Conservation (phyloP, 1,140 invertebrate species). For the Heliconius himera region DNA sequence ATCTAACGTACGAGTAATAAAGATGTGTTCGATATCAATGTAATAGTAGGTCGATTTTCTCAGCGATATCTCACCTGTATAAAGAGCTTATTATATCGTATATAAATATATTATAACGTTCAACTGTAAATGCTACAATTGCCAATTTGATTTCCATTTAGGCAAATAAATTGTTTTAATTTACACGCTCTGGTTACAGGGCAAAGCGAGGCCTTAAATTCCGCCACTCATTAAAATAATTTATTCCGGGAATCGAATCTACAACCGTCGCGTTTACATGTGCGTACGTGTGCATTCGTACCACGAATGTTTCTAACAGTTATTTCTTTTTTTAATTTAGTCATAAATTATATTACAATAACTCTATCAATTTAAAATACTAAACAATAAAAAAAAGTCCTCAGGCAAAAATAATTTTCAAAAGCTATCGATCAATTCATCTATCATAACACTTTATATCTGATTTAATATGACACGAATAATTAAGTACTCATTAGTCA, state of each 20-base stretch:
- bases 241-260: not conserved
- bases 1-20: slow-evolving; percentile 4
- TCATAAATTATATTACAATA: not conserved
- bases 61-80: not conserved
- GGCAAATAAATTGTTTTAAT: too few relatives aligned
- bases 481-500: slow-evolving; percentile 14
- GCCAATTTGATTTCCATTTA: too few relatives aligned
- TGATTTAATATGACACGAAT: slow-evolving; percentile 13
- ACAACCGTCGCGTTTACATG: too few relatives aligned
- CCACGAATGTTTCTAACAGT: too few relatives aligned
- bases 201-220: too few relatives aligned
- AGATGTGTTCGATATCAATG: not conserved
- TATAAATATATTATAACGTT: not conserved
- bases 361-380: not conserved
- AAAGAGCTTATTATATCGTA: not conserved
- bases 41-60: slow-evolving; percentile 1
- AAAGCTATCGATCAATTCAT: slow-evolving; percentile 1
- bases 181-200: too few relatives aligned
- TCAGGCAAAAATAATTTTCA: not conserved
- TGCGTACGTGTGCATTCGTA: too few relatives aligned
- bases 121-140: too few relatives aligned
- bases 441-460: slow-evolving; percentile 6
- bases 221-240: not conserved
- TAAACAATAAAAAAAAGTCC: not conserved
- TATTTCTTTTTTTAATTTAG: too few relatives aligned